Evolutionary conservation across 2,113 vertebrate genomes (phyloP).

Genomic region (Myxocyprinus asiaticus): DNA sequence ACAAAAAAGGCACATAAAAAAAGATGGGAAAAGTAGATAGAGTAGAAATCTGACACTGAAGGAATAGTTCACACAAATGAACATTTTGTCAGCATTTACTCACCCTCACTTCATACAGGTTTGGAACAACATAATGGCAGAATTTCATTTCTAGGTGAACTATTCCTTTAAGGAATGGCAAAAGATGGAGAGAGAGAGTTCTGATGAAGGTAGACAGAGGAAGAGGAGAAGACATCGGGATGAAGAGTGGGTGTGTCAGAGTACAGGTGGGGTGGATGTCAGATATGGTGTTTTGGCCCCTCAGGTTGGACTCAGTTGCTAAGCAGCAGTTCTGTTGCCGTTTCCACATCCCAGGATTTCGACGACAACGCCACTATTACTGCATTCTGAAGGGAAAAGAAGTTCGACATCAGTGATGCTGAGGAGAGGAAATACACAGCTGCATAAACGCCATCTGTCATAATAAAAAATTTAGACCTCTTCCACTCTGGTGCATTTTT

Average conservation of each 20-base stretch:
- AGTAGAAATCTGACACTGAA: background rate
- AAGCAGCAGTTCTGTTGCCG: conserved; percentile 96
- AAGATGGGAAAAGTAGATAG: background rate
- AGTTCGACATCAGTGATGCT: background rate
- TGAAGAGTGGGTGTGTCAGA: background rate
- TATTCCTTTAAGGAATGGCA: conserved; percentile 50
- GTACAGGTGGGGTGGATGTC: conserved; percentile 21
- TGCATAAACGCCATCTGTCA: too few species aligned
- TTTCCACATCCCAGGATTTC: conserved; percentile 99
- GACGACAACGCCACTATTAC: conserved; percentile 99
- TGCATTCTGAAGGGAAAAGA: conserved; percentile 83
- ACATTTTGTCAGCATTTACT: background rate
- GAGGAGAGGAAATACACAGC: background rate
- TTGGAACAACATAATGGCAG: background rate
- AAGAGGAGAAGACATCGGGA: too few species aligned
- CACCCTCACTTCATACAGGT: background rate
- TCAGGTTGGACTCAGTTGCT: conserved; percentile 85
- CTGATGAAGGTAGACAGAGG: background rate
- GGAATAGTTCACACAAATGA: background rate
- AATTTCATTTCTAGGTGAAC: conserved; percentile 40
- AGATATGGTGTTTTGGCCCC: conserved; percentile 30
- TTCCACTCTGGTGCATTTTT: too few species aligned
- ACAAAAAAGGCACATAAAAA: conserved; percentile 40
- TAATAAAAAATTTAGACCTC: too few species aligned
- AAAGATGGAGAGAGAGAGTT: background rate